These are phyloP conservation scores for Lasioglossum pauxillum DNA, from an alignment of 2,888 invertebrate genomes.

Conservation along the genomic window DNA sequence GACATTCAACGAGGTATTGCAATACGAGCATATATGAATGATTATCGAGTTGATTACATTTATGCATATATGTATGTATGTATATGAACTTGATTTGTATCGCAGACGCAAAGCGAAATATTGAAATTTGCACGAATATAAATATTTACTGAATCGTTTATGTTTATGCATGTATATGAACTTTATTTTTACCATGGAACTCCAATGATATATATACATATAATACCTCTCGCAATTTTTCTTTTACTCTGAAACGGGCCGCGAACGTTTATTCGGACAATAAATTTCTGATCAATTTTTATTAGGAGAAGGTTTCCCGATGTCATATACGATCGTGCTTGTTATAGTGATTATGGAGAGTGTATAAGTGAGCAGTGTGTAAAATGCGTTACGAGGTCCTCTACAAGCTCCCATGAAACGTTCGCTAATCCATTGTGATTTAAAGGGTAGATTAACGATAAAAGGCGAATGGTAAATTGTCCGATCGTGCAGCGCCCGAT, in stretches of 20 bases:
- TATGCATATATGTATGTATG: no score
- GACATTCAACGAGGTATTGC: no score
- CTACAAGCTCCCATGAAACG: not conserved
- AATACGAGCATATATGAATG: no score
- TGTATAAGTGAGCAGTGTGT: not conserved
- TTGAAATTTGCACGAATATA: no score
- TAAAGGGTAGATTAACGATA: conserved; percentile 10
- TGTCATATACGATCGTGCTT: not conserved
- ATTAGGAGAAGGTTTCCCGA: not conserved
- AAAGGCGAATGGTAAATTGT: conserved; percentile 12
- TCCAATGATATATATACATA: not conserved
- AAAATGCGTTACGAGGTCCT: not conserved
- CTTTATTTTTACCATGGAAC: not conserved
- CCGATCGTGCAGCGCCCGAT: not conserved
- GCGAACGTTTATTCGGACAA: not conserved
- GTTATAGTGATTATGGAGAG: not conserved
- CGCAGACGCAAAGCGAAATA: no score
- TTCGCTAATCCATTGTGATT: conserved; percentile 3
- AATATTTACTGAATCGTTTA: no score
- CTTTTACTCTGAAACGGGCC: not conserved
- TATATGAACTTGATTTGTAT: no score
- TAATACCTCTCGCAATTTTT: not conserved
- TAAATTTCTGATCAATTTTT: not conserved
- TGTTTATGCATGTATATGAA: not conserved
- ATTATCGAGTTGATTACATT: no score